phyloP scores from a whole-genome alignment of 1,140 invertebrate genomes.

The Diachasma alloeum region DNA sequence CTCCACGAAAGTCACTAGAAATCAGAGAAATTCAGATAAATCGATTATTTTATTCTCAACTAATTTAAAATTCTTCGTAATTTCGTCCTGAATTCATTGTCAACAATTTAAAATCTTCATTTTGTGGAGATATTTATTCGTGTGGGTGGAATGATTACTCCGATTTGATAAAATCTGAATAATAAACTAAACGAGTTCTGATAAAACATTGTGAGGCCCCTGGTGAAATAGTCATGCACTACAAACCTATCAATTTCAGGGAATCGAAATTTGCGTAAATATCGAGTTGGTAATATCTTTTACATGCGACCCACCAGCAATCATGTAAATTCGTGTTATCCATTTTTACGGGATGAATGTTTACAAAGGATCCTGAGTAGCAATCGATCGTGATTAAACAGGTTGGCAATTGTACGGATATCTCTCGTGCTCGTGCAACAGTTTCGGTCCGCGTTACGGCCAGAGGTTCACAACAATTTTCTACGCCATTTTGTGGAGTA shows the following conservation, averaged over 20 bases:
- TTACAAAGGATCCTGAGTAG: neutral
- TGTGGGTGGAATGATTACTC: no score
- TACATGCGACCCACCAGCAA: neutral
- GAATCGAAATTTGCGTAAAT: conserved; percentile 1
- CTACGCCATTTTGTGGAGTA: neutral
- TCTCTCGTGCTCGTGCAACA: conserved; percentile 1
- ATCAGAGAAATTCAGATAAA: no score
- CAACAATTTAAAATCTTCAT: no score
- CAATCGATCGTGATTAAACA: conserved; percentile 5
- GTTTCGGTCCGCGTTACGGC: neutral
- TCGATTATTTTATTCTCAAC: no score
- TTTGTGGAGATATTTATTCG: no score
- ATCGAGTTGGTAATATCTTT: neutral
- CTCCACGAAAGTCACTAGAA: no score
- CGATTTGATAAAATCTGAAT: no score
- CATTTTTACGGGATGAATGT: neutral
- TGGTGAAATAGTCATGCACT: neutral
- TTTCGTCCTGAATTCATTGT: no score
- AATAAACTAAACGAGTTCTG: no score
- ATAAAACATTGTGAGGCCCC: no score
- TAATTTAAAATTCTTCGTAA: no score
- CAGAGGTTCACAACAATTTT: neutral
- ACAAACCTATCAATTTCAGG: neutral
- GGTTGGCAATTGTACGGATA: conserved; percentile 1
- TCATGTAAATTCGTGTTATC: conserved; percentile 4